Evolutionary conservation across 2,888 invertebrate genomes (phyloP).

Genomic region (Petrolisthes cinctipes): DNA sequence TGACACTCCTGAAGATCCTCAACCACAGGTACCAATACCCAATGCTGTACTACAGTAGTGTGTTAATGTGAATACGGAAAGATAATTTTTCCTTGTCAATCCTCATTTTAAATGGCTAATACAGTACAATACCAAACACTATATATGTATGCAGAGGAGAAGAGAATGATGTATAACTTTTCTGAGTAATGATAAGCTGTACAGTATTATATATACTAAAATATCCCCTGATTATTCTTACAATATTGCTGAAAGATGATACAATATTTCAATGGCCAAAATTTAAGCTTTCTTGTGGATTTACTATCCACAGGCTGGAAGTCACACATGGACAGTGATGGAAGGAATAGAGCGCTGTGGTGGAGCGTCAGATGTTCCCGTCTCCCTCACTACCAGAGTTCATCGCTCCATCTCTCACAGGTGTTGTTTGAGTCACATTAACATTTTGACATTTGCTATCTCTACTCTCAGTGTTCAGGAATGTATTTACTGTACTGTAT

Average conservation of each 20-base stretch:
- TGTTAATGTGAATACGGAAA: not conserved
- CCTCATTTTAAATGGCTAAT: too few species aligned
- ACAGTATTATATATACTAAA: too few species aligned
- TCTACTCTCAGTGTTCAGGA: too few species aligned
- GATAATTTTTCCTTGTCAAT: too few species aligned
- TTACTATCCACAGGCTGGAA: not conserved
- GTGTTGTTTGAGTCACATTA: not conserved
- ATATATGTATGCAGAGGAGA: too few species aligned
- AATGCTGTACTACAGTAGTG: not conserved
- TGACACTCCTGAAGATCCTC: constrained; percentile 6
- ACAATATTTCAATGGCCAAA: not conserved
- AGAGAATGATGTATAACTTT: too few species aligned
- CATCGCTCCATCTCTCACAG: constrained; percentile 24
- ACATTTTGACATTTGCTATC: too few species aligned
- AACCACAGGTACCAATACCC: constrained; percentile 8
- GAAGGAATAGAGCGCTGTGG: constrained; percentile 28
- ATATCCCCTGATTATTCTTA: too few species aligned
- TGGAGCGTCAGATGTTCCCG: constrained; percentile 19
- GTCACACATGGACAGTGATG: constrained; percentile 7
- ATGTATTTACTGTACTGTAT: too few species aligned
- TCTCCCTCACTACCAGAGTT: constrained; percentile 8
- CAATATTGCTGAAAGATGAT: too few species aligned
- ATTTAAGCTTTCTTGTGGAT: not conserved
- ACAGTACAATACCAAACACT: too few species aligned
- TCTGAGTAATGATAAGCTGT: too few species aligned